A percentile compares a stretch with the other conserved stretches of the same genome.
These are phyloP conservation scores for Epinephelus coioides DNA, from an alignment of 2,797 vertebrate genomes.

Conservation along the genomic window DNA sequence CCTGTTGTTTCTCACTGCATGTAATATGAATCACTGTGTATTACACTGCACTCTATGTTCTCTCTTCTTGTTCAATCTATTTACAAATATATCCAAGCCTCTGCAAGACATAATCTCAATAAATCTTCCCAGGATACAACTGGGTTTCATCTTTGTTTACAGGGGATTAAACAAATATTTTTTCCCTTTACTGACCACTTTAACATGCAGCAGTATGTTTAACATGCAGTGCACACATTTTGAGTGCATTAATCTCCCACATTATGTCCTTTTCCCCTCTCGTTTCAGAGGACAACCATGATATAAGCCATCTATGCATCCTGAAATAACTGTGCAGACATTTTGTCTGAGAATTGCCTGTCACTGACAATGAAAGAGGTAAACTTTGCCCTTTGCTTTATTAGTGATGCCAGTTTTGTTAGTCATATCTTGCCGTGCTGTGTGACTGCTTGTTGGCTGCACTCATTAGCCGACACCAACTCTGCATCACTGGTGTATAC, in stretches of 20 bases:
- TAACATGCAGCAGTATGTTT: conserved; percentile 14
- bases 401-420: conserved; percentile 35
- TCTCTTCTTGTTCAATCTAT: conserved; percentile 25
- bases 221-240: background rate
- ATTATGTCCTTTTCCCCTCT: background rate
- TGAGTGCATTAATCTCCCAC: background rate
- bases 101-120: conserved; percentile 31
- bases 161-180: conserved; percentile 31
- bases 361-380: conserved; percentile 16
- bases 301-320: background rate
- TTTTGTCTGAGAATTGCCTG: conserved; percentile 15
- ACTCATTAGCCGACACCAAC: conserved; percentile 26
- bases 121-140: conserved; percentile 27
- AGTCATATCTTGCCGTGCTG: conserved; percentile 19
- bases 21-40: conserved; percentile 29
- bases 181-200: conserved; percentile 6
- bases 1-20: conserved; percentile 18
- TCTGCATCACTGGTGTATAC: conserved; percentile 31
- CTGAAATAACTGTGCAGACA: conserved; percentile 30
- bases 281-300: background rate
- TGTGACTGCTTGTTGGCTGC: conserved; percentile 38
- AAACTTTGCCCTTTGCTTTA: conserved; percentile 45
- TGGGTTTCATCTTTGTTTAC: conserved; percentile 40
- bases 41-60: conserved; percentile 9
- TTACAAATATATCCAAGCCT: conserved; percentile 22